phyloP scores from a whole-genome alignment of 2,888 invertebrate species.

The Synergus laeviventris region DNA sequence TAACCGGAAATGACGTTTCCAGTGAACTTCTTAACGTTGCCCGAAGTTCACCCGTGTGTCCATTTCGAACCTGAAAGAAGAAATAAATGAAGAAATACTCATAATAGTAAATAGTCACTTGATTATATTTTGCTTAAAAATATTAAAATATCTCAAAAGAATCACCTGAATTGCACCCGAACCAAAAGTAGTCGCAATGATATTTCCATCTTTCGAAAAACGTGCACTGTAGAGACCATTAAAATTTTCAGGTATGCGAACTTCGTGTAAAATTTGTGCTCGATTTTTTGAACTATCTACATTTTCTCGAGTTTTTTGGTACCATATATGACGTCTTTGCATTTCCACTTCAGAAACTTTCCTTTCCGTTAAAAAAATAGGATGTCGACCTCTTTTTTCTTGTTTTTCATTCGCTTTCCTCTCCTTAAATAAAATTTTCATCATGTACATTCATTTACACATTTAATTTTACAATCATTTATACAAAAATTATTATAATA shows the following conservation, averaged over 20 bases:
- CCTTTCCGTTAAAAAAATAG: background rate
- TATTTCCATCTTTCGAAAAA: background rate
- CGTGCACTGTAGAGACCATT: background rate
- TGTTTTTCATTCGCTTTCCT: background rate
- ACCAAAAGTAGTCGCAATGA: background rate
- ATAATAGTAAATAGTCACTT: background rate
- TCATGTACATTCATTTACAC: too few species aligned
- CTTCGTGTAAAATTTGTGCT: background rate
- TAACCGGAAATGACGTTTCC: conserved; percentile 65
- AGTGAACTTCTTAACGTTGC: conserved; percentile 61
- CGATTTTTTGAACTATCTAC: background rate
- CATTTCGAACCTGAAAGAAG: conserved; percentile 51
- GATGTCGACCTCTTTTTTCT: background rate
- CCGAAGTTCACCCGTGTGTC: conserved; percentile 61
- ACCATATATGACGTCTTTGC: background rate
- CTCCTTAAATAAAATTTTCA: background rate
- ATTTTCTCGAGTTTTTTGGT: background rate
- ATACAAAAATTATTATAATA: too few species aligned
- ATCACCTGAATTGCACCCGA: conserved; percentile 3
- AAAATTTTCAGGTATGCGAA: background rate
- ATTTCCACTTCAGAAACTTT: background rate
- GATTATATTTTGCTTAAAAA: background rate
- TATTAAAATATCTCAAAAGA: background rate
- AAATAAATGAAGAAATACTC: background rate
- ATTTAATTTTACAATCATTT: too few species aligned